A percentile compares a stretch with the other conserved stretches of the same genome.
Conservation (phyloP, 2,113 vertebrate species). For the Athene cunicularia region DNA sequence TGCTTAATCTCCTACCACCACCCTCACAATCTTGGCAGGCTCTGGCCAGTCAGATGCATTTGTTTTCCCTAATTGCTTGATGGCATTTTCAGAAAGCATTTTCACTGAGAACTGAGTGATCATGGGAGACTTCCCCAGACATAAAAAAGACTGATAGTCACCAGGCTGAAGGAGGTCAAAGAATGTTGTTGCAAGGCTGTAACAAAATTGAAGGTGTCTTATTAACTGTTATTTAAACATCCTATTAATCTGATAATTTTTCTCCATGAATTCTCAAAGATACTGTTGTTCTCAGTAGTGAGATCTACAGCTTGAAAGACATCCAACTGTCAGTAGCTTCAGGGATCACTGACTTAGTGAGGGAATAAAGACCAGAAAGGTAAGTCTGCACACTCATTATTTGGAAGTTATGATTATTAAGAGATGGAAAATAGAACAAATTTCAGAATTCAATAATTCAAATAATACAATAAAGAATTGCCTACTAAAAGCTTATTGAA, state of each 20-base stretch:
- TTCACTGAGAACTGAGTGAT: slow-evolving; percentile 15
- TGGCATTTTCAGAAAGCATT: slow-evolving; percentile 52
- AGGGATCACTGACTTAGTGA: not conserved
- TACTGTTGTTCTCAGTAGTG: not conserved
- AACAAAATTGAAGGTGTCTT: not conserved
- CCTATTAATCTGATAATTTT: not conserved
- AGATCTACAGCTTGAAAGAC: not conserved
- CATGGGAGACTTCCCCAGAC: not conserved
- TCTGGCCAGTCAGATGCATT: not conserved
- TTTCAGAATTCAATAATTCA: slow-evolving; percentile 1
- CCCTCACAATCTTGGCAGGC: slow-evolving; percentile 6
- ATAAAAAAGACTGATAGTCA: not conserved
- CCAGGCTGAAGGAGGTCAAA: not conserved
- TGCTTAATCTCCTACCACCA: slow-evolving; percentile 20
- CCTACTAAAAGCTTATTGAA: not conserved
- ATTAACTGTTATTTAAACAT: not conserved
- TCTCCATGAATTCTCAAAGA: not conserved
- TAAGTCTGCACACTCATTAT: not conserved
- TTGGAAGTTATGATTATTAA: not conserved
- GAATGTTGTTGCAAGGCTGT: not conserved
- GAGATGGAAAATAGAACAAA: not conserved
- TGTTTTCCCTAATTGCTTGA: slow-evolving; percentile 44
- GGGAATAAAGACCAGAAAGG: not conserved
- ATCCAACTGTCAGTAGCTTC: not conserved
- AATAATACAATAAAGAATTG: not conserved